These are phyloP conservation scores for Sinocyclocheilus anshuiensis DNA, from an alignment of 2,113 vertebrate species.

Conservation along the genomic window DNA sequence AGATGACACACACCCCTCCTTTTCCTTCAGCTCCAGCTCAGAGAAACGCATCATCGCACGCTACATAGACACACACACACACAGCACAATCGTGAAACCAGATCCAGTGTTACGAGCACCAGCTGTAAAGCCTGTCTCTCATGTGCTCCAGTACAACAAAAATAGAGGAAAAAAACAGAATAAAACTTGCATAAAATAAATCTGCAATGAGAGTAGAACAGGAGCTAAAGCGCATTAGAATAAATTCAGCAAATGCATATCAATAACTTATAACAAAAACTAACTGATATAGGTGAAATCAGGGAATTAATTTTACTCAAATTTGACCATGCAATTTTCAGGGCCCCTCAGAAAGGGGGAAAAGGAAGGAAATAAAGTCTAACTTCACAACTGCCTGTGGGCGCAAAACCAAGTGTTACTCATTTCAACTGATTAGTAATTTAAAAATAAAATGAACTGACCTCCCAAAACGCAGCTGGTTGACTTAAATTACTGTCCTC, in stretches of 20 bases:
- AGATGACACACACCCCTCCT: constrained; percentile 79
- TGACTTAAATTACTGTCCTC: constrained; percentile 97
- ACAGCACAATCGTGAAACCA: constrained; percentile 57
- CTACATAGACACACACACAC: constrained; percentile 76
- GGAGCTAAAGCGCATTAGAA: constrained; percentile 24
- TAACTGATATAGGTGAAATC: constrained; percentile 17
- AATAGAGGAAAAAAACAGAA: neutral
- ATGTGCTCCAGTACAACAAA: constrained; percentile 10
- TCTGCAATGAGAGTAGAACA: constrained; percentile 22
- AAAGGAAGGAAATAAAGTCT: constrained; percentile 24
- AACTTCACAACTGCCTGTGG: constrained; percentile 37
- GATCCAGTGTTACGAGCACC: constrained; percentile 34
- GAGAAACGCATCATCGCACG: constrained; percentile 96
- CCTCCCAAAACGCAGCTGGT: constrained; percentile 94
- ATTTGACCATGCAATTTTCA: constrained; percentile 37
- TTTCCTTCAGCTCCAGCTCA: constrained; percentile 95
- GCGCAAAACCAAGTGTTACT: constrained; percentile 50
- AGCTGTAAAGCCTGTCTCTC: constrained; percentile 37
- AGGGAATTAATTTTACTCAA: constrained; percentile 14
- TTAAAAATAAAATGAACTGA: constrained; percentile 93
- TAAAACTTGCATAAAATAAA: constrained; percentile 24
- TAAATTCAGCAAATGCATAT: constrained; percentile 14
- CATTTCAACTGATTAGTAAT: constrained; percentile 60
- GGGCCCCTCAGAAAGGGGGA: neutral
- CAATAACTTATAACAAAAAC: constrained; percentile 26